Evolutionary conservation across 1,140 invertebrate species (phyloP).

Genomic region (Trichonephila clavata): DNA sequence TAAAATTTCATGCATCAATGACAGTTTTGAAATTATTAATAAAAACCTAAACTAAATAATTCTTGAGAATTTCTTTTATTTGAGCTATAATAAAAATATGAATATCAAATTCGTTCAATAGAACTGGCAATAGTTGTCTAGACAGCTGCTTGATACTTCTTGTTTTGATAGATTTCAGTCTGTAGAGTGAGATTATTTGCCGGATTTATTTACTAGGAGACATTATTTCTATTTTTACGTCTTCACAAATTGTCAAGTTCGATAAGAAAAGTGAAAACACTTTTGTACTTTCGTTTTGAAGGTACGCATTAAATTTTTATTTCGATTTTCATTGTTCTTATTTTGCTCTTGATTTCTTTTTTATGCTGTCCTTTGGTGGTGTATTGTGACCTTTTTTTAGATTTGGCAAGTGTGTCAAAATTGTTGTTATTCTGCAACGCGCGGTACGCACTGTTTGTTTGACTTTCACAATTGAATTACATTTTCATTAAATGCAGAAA

Average conservation of each 20-base stretch:
- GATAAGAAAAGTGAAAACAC: background rate
- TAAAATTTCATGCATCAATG: no score
- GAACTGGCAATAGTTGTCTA: constrained; percentile 34
- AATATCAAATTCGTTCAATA: no score
- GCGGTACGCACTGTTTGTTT: constrained; percentile 51
- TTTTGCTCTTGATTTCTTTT: constrained; percentile 30
- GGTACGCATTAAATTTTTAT: background rate
- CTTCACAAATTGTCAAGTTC: background rate
- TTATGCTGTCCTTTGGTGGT: constrained; percentile 60
- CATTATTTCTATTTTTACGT: background rate
- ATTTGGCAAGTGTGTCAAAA: constrained; percentile 74
- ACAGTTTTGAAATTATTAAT: no score
- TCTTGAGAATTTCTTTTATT: no score
- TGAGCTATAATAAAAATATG: no score
- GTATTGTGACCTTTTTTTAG: constrained; percentile 75
- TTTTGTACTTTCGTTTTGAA: background rate
- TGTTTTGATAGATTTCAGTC: constrained; percentile 65
- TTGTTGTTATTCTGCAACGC: constrained; percentile 53
- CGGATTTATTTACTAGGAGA: constrained; percentile 1
- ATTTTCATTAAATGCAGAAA: background rate
- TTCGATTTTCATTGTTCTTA: constrained; percentile 13
- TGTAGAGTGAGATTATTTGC: constrained; percentile 8
- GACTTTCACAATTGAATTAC: constrained; percentile 49
- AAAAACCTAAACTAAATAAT: no score
- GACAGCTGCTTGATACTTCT: constrained; percentile 70